phyloP scores from a whole-genome alignment of 2,113 vertebrate species.

The Centrocercus urophasianus region DNA sequence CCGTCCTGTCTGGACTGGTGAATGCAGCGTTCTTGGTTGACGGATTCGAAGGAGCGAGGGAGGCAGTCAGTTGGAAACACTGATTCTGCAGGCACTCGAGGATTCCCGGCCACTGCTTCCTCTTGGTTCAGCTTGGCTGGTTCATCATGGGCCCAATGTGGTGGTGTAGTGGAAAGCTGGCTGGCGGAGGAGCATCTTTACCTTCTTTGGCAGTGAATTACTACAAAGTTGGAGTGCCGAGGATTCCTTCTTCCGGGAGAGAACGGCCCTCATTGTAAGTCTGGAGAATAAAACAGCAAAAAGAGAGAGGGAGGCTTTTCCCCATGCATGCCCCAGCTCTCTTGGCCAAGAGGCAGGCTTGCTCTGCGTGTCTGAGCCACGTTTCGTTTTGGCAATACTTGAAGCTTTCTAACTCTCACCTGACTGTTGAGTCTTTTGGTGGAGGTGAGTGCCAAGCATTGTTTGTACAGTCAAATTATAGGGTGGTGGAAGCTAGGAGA shows the following conservation, averaged over 20 bases:
- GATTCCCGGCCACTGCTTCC: background rate
- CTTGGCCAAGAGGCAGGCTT: background rate
- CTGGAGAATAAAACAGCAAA: background rate
- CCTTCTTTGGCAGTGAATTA: background rate
- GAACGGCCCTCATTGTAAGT: conserved; percentile 11
- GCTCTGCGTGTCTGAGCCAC: background rate
- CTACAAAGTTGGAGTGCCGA: background rate
- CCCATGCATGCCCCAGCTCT: accelerated
- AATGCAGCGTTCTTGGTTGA: background rate
- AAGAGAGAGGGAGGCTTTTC: background rate
- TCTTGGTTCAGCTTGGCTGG: conserved; percentile 28
- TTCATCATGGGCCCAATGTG: conserved; percentile 8
- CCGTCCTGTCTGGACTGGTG: background rate
- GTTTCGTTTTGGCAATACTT: background rate
- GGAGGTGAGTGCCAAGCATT: accelerated
- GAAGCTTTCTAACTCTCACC: background rate
- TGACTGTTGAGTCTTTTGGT: background rate
- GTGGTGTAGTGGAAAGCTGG: background rate
- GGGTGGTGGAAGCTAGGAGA: background rate
- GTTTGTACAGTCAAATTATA: background rate
- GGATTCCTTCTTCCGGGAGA: conserved; percentile 36
- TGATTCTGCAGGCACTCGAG: background rate
- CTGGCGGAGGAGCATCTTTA: background rate
- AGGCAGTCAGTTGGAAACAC: conserved; percentile 6
- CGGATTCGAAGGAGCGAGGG: background rate